These are phyloP conservation scores for Cylloceria caligata DNA, from an alignment of 2,888 invertebrate species.

Conservation along the genomic window DNA sequence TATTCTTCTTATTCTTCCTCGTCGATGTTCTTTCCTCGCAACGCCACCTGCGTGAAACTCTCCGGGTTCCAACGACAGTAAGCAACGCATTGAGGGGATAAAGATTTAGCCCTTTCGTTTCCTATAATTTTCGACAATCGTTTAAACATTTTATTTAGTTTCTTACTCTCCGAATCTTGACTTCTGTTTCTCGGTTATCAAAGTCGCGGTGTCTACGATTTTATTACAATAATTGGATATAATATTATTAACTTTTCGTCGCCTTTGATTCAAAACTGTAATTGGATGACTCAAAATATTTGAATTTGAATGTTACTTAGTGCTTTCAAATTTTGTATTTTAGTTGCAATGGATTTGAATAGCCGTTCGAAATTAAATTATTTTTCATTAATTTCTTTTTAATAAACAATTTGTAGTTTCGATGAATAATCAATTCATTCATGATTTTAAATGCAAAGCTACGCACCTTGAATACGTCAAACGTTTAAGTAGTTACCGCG, in stretches of 20 bases:
- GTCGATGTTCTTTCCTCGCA: constrained; percentile 49
- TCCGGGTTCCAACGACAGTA: constrained; percentile 11
- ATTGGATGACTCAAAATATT: too few relatives aligned
- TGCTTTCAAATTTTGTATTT: background rate
- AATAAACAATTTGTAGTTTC: background rate
- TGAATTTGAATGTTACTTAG: too few relatives aligned
- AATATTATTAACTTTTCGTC: background rate
- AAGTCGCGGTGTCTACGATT: background rate
- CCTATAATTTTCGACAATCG: constrained; percentile 8
- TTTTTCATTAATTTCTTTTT: background rate
- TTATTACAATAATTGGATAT: background rate
- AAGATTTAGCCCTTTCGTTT: constrained; percentile 4
- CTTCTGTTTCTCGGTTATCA: background rate
- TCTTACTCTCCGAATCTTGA: constrained; percentile 1
- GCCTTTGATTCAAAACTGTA: background rate
- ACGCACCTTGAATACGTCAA: constrained; percentile 78
- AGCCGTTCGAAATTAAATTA: too few relatives aligned
- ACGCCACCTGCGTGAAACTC: constrained; percentile 65
- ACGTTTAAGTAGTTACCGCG: constrained; percentile 45
- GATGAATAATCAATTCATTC: background rate
- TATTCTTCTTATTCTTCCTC: constrained; percentile 43
- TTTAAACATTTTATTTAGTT: background rate
- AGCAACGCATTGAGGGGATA: constrained; percentile 45
- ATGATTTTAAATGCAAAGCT: constrained; percentile 63
- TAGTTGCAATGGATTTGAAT: background rate